Evolutionary conservation across 2,888 invertebrate species (phyloP).

Genomic region (Melanophora roralis): DNA sequence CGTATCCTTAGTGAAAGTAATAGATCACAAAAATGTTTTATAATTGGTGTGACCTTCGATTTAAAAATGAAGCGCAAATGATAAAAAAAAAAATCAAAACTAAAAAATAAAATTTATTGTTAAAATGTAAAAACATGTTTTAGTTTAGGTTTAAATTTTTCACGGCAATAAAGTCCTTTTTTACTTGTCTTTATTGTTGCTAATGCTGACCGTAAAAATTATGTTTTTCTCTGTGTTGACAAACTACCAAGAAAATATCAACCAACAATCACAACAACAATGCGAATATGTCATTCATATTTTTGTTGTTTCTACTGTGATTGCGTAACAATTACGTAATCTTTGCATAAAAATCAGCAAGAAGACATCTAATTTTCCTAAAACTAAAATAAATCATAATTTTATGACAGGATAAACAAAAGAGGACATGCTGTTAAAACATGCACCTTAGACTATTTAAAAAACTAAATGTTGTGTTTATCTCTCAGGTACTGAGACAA

Average conservation of each 20-base stretch:
- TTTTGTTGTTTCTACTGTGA: not conserved
- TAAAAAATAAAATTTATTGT: constrained; percentile 12
- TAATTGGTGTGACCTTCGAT: constrained; percentile 27
- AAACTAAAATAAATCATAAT: constrained; percentile 60
- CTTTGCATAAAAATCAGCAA: constrained; percentile 45
- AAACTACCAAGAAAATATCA: not conserved
- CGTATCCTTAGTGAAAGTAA: not conserved
- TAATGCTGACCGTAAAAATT: not conserved
- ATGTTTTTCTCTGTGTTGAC: not conserved
- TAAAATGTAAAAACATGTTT: constrained; percentile 22
- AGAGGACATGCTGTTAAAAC: not conserved
- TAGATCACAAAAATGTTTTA: not conserved
- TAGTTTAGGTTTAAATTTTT: constrained; percentile 41
- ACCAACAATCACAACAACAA: constrained; percentile 63
- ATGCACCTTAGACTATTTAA: not conserved
- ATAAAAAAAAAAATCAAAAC: not conserved
- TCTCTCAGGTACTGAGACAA: not conserved
- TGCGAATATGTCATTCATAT: constrained; percentile 12
- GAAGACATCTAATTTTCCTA: constrained; percentile 21
- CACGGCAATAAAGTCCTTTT: constrained; percentile 15
- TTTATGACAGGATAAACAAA: constrained; percentile 53
- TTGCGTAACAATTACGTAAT: constrained; percentile 47
- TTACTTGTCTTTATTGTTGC: not conserved
- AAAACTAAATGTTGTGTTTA: not conserved
- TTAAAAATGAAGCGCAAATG: not conserved